Base-by-base conservation (phyloP, 2,797 vertebrate genomes). In the Thunnus albacares region DNA sequence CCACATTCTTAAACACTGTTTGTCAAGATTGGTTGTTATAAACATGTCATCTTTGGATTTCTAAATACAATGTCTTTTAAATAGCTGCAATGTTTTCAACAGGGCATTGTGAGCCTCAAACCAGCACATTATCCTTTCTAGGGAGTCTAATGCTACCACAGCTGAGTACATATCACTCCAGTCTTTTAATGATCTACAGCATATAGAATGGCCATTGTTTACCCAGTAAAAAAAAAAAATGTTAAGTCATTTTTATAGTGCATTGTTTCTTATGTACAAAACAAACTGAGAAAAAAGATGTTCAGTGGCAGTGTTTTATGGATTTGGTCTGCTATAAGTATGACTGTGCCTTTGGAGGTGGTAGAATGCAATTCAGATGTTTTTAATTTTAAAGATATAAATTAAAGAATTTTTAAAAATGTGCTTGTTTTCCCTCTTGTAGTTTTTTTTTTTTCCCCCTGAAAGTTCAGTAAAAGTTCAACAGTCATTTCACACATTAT, bases 281-380 rank as follows among this genome's bases (percentile, higher is more conserved):
- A 91, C 77, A 79, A 93, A 91, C 55, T 70, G 69, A 80, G 70
- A 82, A 86, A 89, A 71, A 87, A 85, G 62, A 84, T 92, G 90
- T 91, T 91, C 81, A 88, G 91, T 96, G 94, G 92, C 90, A 94
- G 91, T 95, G 94, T 96, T 95, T 95, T 91, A 89, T 94, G 92
- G 95, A 95, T 95, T 91, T 95, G 94, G 92, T 95, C 91, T 94
- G 92, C 93, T 94, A 87, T 92, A 90, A 94, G 93, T 94, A 95
- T 95, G 95, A 94, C 94, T 95, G 96, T 96, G 95, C 95, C 96
- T 96, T 96, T 96, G 95, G 94, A 95, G 94, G 93, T 96, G 93
- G 93, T 95, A 93, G 92, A 96, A 95, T 95, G 93, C 92, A 95
- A 95, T 93, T 94, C 93, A 95, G 91, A 95, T 96, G 95, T 95